These are phyloP conservation scores for Ephialtes manifestator DNA, from an alignment of 2,888 invertebrate genomes.

Conservation along the genomic window DNA sequence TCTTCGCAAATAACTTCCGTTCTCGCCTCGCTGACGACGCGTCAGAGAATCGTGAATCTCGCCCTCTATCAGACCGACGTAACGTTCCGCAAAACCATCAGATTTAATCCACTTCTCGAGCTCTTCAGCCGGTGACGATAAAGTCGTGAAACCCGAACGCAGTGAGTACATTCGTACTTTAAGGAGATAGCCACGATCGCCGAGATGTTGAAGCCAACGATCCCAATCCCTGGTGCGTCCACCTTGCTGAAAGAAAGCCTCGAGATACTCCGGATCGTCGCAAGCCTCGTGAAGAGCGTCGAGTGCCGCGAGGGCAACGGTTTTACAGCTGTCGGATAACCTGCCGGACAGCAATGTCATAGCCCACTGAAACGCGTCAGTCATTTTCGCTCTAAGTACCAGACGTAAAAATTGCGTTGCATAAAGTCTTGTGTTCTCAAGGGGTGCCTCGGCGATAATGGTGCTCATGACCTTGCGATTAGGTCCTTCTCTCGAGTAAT, in stretches of 20 bases:
- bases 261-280: constrained; percentile 89
- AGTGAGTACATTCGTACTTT: constrained; percentile 87
- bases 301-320: constrained; percentile 93
- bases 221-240: constrained; percentile 80
- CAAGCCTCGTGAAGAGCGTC: constrained; percentile 97
- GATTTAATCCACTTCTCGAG: constrained; percentile 83
- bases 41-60: constrained; percentile 95
- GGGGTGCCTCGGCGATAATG: constrained; percentile 86
- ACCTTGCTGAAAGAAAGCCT: constrained; percentile 78
- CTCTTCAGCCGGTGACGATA: constrained; percentile 83
- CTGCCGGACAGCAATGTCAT: constrained; percentile 94
- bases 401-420: constrained; percentile 97
- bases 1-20: constrained; percentile 91
- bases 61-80: constrained; percentile 96
- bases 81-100: constrained; percentile 87
- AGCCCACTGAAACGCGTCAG: constrained; percentile 94
- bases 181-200: constrained; percentile 87
- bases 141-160: constrained; percentile 86
- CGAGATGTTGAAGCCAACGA: constrained; percentile 87
- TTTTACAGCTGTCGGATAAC: constrained; percentile 93
- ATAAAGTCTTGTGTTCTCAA: constrained; percentile 91
- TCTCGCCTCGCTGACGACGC: constrained; percentile 92
- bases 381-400: constrained; percentile 91
- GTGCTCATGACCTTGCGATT: constrained; percentile 89
- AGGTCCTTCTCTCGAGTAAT: constrained; percentile 93